Evolutionary conservation across 2,888 invertebrate species (phyloP).

Genomic region (Orthosia cruda): DNA sequence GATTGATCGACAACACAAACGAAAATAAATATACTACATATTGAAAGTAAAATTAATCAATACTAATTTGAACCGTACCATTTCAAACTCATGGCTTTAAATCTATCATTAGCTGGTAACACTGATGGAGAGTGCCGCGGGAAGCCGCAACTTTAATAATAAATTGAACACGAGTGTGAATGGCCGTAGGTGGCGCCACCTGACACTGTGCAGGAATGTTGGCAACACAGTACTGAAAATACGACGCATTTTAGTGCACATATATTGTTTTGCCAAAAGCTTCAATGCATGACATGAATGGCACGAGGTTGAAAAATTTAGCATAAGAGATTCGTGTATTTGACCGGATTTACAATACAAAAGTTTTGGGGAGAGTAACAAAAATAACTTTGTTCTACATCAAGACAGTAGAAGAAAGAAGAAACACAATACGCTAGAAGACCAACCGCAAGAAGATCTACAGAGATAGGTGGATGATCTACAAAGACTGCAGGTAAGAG

Average conservation of each 20-base stretch:
- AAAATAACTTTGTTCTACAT: neutral
- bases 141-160: conserved; percentile 60
- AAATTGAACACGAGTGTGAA: conserved; percentile 47
- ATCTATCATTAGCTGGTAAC: conserved; percentile 57
- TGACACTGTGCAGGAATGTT: conserved; percentile 26
- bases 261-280: neutral
- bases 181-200: conserved; percentile 41
- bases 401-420: neutral
- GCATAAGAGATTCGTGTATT: neutral
- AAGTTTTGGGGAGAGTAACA: neutral
- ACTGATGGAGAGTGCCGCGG: conserved; percentile 44
- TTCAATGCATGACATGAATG: neutral
- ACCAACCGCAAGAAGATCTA: neutral
- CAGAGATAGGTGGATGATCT: neutral
- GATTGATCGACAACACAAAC: neutral
- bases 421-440: neutral
- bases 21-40: neutral
- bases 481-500: neutral
- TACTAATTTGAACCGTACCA: conserved; percentile 7
- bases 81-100: conserved; percentile 30
- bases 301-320: neutral
- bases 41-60: conserved; percentile 15
- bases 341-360: neutral
- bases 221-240: conserved; percentile 26
- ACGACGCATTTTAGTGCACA: conserved; percentile 9